Conservation (phyloP, 2,888 invertebrate species). For the Balanococcus diminutus region DNA sequence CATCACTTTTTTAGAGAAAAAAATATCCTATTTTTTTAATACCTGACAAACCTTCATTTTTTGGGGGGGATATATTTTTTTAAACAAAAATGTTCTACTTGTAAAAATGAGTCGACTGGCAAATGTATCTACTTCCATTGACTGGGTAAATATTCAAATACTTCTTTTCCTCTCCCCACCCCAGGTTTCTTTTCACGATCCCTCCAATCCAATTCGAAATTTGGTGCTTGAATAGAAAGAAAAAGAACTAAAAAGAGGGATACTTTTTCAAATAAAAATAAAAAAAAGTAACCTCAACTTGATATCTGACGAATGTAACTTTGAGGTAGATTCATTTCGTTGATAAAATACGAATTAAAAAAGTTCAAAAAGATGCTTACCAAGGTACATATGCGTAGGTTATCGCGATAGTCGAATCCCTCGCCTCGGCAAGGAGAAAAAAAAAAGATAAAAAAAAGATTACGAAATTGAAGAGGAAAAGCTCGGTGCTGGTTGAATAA, state of each 20-base stretch:
- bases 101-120: too few species aligned
- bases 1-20: too few species aligned
- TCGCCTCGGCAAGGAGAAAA: neutral
- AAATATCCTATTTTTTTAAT: too few species aligned
- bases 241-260: neutral
- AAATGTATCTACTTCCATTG: too few species aligned
- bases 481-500: neutral
- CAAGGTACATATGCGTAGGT: neutral
- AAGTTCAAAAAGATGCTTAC: neutral
- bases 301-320: neutral
- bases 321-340: neutral
- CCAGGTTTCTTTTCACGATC: too few species aligned
- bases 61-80: too few species aligned
- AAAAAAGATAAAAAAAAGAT: neutral
- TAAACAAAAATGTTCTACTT: too few species aligned
- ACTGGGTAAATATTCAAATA: neutral
- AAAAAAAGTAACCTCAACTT: neutral
- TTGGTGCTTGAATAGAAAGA: neutral
- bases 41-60: too few species aligned
- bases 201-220: too few species aligned
- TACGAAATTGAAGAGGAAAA: neutral
- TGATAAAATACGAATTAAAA: constrained; percentile 25
- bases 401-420: neutral
- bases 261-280: neutral
- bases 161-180: neutral